Evolutionary conservation across 1,140 invertebrate species (phyloP).

Genomic region (Camponotus floridanus): DNA sequence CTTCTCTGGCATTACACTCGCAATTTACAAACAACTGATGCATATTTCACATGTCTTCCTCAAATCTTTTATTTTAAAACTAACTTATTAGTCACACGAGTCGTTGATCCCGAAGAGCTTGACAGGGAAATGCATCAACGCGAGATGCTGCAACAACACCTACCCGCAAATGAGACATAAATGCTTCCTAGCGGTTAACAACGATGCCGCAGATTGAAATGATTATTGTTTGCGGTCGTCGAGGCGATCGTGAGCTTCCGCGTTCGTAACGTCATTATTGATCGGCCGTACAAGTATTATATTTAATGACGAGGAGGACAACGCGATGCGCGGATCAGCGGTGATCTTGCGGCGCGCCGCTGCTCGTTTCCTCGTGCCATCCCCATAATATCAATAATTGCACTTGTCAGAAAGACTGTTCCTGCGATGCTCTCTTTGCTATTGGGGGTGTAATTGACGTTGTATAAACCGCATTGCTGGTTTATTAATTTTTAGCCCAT

Average conservation of each 20-base stretch:
- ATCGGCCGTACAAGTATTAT: slow-evolving; percentile 64
- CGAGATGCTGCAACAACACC: slow-evolving; percentile 59
- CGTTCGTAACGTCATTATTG: slow-evolving; percentile 67
- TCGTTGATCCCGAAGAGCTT: neutral
- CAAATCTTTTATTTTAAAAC: neutral
- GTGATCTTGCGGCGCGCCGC: slow-evolving; percentile 78
- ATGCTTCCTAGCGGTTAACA: slow-evolving; percentile 78
- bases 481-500: neutral
- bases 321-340: slow-evolving; percentile 38
- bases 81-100: slow-evolving; percentile 15
- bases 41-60: slow-evolving; percentile 2
- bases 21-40: neutral
- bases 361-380: slow-evolving; percentile 74
- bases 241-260: slow-evolving; percentile 74
- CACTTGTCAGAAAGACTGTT: slow-evolving; percentile 46
- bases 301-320: slow-evolving; percentile 73
- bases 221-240: slow-evolving; percentile 79
- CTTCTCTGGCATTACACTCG: neutral
- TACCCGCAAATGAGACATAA: slow-evolving; percentile 76
- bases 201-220: slow-evolving; percentile 76
- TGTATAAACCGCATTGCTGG: neutral
- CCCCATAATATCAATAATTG: slow-evolving; percentile 61
- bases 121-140: slow-evolving; percentile 13
- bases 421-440: slow-evolving; percentile 40
- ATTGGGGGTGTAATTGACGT: neutral